Conservation (phyloP, 2,797 vertebrate species). For the Malacoraja senta region DNA sequence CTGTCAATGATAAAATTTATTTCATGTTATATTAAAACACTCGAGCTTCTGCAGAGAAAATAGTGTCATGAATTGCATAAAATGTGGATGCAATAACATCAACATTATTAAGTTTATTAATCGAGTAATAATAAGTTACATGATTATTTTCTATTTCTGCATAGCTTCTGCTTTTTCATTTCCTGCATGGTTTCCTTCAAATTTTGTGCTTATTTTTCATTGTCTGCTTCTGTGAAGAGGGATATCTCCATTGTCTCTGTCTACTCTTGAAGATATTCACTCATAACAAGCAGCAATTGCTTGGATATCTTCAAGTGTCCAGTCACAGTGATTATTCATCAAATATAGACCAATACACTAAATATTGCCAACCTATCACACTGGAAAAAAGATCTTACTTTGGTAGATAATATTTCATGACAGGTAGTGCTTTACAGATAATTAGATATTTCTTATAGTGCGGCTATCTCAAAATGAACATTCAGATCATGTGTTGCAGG, state of each 20-base stretch:
- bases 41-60: not conserved
- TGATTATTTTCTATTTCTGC: not conserved
- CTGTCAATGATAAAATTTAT: not conserved
- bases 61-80: too few relatives aligned
- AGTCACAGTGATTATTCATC: not conserved
- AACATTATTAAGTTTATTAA: not conserved
- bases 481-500: not conserved
- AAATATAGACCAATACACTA: not conserved
- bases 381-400: not conserved
- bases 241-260: not conserved
- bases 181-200: not conserved
- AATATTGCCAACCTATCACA: not conserved
- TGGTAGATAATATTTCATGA: not conserved
- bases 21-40: not conserved
- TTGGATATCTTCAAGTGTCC: not conserved
- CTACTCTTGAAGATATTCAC: not conserved
- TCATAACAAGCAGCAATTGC: not conserved
- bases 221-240: not conserved
- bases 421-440: not conserved
- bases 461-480: not conserved
- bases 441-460: not conserved
- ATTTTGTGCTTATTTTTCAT: not conserved
- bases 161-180: not conserved
- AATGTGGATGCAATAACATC: not conserved
- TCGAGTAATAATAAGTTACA: not conserved